These are phyloP conservation scores for Galaxea fascicularis DNA, from an alignment of 92 coral and sea anemone genomes.

Conservation along the genomic window DNA sequence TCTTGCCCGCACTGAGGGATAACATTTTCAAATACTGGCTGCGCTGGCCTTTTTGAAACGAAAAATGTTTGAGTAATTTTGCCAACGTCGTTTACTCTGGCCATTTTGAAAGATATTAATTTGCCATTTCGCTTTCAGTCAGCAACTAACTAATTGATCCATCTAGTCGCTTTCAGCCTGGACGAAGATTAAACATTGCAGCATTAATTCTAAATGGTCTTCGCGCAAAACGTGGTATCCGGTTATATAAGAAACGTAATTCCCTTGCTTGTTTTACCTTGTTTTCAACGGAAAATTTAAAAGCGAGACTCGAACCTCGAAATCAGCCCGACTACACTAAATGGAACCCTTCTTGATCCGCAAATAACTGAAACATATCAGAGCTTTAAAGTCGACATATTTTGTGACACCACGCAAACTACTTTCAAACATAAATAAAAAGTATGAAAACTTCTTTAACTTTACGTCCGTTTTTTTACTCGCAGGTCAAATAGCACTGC, in stretches of 20 bases:
- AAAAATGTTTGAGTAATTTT: constrained; percentile 49
- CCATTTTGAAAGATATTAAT: constrained; percentile 62
- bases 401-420: not conserved
- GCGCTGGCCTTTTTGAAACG: not conserved
- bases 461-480: constrained; percentile 5
- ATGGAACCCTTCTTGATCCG: not conserved
- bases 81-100: constrained; percentile 39
- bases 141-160: constrained; percentile 49
- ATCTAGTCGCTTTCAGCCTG: constrained; percentile 51
- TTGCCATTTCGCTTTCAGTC: constrained; percentile 50
- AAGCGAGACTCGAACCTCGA: not conserved
- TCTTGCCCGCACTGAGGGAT: not conserved
- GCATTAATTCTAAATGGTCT: constrained; percentile 52
- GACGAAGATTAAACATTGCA: constrained; percentile 42
- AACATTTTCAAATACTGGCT: not conserved
- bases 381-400: not conserved
- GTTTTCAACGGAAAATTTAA: not conserved
- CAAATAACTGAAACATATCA: not conserved
- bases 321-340: not conserved
- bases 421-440: not conserved
- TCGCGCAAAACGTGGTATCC: constrained; percentile 43
- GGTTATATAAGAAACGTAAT: constrained; percentile 29
- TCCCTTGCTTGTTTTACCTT: constrained; percentile 16
- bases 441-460: not conserved
- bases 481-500: not conserved